A percentile compares a stretch with the other conserved stretches of the same genome.
Evolutionary conservation across 2,113 vertebrate species (phyloP).

Genomic region (Phyllopteryx taeniolatus): DNA sequence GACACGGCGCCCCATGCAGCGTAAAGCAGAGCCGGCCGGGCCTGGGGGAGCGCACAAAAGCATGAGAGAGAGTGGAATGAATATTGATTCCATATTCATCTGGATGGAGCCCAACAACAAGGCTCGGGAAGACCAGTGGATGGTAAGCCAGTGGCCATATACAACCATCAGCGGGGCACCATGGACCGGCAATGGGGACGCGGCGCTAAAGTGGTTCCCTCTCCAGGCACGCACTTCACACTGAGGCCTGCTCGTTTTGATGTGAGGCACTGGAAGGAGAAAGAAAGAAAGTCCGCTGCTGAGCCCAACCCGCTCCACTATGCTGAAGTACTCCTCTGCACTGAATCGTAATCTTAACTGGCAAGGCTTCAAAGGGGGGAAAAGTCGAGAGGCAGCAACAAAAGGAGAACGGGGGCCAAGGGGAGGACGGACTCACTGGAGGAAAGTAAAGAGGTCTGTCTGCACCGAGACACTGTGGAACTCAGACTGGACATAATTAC

Average conservation of each 20-base stretch:
- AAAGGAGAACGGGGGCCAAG: constrained; percentile 22
- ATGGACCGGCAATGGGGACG: constrained; percentile 35
- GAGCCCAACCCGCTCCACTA: constrained; percentile 36
- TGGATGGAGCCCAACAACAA: constrained; percentile 39
- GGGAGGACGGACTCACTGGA: constrained; percentile 28
- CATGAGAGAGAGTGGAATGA: constrained; percentile 29
- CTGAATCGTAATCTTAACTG: constrained; percentile 57
- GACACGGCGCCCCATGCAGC: constrained; percentile 62
- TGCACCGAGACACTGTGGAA: constrained; percentile 21
- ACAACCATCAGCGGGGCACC: constrained; percentile 43
- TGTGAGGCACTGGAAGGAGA: constrained; percentile 24
- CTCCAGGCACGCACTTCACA: constrained; percentile 44
- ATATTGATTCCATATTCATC: constrained; percentile 58
- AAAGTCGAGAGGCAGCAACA: constrained; percentile 30
- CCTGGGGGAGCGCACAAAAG: constrained; percentile 51
- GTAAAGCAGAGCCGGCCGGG: constrained; percentile 51
- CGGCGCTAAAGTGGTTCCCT: constrained; percentile 29
- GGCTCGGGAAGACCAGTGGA: constrained; percentile 53
- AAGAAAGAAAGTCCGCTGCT: constrained; percentile 43
- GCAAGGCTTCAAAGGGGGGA: constrained; percentile 50
- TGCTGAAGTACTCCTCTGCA: constrained; percentile 47
- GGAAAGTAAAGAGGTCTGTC: constrained; percentile 31
- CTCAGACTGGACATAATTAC: constrained; percentile 25
- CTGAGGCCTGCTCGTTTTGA: constrained; percentile 57
- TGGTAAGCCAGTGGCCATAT: constrained; percentile 51